phyloP scores from a whole-genome alignment of 2,113 vertebrate genomes.

The Ranitomeya variabilis region DNA sequence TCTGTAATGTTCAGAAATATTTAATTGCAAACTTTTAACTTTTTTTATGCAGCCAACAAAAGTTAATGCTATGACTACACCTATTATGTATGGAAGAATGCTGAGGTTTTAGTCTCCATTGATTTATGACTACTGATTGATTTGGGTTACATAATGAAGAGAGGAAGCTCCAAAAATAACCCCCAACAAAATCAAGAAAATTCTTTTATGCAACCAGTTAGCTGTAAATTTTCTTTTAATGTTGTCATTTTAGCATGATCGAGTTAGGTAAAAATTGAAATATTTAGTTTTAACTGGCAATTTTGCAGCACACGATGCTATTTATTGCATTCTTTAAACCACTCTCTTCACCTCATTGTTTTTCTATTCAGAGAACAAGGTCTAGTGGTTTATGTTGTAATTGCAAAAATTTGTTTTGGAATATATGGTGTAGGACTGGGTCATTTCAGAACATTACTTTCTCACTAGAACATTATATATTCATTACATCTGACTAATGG shows the following conservation, averaged over 20 bases:
- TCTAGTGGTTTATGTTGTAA: conserved; percentile 10
- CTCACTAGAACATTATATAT: background rate
- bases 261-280: conserved; percentile 3
- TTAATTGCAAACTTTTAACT: background rate
- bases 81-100: background rate
- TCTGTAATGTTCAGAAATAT: too few relatives aligned
- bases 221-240: conserved; percentile 25
- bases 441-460: conserved; percentile 37
- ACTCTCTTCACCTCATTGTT: conserved; percentile 40
- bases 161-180: conserved; percentile 6
- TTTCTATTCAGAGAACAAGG: conserved; percentile 13
- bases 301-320: background rate
- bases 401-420: conserved; percentile 20
- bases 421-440: background rate
- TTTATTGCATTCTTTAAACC: conserved; percentile 42
- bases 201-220: background rate
- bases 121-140: background rate
- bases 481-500: background rate
- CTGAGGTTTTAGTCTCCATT: background rate
- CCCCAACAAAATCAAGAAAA: background rate
- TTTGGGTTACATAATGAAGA: background rate
- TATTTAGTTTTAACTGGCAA: conserved; percentile 37
- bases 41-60: background rate
- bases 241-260: conserved; percentile 20
- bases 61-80: background rate